Evolutionary conservation across 2,888 invertebrate species (phyloP).

Genomic region (Sisyra nigra): DNA sequence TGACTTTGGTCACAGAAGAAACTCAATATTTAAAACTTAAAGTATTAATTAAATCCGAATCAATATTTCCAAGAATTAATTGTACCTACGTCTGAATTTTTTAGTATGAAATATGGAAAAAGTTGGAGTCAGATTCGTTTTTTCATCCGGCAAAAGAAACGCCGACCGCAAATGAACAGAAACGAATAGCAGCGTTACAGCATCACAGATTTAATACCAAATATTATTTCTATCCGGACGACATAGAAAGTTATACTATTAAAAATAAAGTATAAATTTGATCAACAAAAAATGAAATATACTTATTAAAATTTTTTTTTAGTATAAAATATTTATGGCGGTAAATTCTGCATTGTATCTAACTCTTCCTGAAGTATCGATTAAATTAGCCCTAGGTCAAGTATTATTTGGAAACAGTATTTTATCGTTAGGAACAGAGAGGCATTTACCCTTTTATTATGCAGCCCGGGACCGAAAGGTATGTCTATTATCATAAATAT

Average conservation of each 20-base stretch:
- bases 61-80: neutral
- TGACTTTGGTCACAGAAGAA: slow-evolving; percentile 66
- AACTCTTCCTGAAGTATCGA: slow-evolving; percentile 54
- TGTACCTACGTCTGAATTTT: slow-evolving; percentile 14
- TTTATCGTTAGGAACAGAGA: slow-evolving; percentile 56
- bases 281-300: neutral
- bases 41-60: slow-evolving; percentile 33
- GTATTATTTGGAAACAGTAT: slow-evolving; percentile 59
- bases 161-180: slow-evolving; percentile 54
- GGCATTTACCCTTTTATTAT: slow-evolving; percentile 51
- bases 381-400: slow-evolving; percentile 62
- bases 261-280: slow-evolving; percentile 37
- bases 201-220: slow-evolving; percentile 44
- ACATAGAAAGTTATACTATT: slow-evolving; percentile 42
- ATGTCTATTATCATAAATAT: slow-evolving; percentile 14
- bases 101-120: slow-evolving; percentile 63
- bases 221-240: slow-evolving; percentile 44
- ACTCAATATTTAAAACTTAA: slow-evolving; percentile 53
- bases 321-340: slow-evolving; percentile 60
- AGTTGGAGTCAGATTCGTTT: slow-evolving; percentile 61
- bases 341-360: slow-evolving; percentile 59
- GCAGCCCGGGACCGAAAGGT: slow-evolving; percentile 58
- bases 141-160: slow-evolving; percentile 48
- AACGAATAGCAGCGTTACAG: slow-evolving; percentile 49
- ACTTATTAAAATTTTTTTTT: slow-evolving; percentile 14